These are phyloP conservation scores for Holotrichia oblita DNA, from an alignment of 1,140 invertebrate species.

Conservation along the genomic window DNA sequence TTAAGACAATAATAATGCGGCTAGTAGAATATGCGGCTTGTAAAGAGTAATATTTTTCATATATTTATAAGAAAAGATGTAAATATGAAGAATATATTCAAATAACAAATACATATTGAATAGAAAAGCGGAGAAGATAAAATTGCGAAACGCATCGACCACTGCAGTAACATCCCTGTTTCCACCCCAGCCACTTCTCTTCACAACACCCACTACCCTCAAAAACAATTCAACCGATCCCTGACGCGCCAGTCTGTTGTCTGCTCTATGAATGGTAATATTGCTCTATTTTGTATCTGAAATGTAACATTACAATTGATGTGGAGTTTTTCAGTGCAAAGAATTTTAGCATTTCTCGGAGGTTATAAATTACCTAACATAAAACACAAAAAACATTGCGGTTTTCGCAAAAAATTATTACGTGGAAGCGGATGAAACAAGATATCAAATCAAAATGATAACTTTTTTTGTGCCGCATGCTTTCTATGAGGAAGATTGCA, in stretches of 20 bases:
- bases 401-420: constrained; percentile 31
- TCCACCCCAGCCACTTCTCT: constrained; percentile 9
- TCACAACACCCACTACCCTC: constrained; percentile 31
- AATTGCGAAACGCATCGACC: constrained; percentile 45
- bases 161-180: constrained; percentile 43
- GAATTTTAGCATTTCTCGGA: constrained; percentile 29
- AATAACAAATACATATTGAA: background rate
- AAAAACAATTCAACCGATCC: constrained; percentile 45
- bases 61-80: background rate
- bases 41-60: too few relatives aligned
- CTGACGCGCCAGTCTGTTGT: constrained; percentile 53
- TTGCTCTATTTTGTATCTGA: constrained; percentile 51
- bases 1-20: too few relatives aligned
- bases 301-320: constrained; percentile 45
- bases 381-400: background rate
- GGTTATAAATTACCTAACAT: background rate
- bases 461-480: background rate
- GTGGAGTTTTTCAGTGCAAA: constrained; percentile 34
- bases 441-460: constrained; percentile 1
- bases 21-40: too few relatives aligned
- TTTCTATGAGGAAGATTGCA: background rate
- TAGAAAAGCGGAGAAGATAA: background rate
- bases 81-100: background rate
- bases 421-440: background rate
- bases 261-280: constrained; percentile 52